Evolutionary conservation across 23 tunicate species (phyloP).

Genomic region (Phallusia fumigata): DNA sequence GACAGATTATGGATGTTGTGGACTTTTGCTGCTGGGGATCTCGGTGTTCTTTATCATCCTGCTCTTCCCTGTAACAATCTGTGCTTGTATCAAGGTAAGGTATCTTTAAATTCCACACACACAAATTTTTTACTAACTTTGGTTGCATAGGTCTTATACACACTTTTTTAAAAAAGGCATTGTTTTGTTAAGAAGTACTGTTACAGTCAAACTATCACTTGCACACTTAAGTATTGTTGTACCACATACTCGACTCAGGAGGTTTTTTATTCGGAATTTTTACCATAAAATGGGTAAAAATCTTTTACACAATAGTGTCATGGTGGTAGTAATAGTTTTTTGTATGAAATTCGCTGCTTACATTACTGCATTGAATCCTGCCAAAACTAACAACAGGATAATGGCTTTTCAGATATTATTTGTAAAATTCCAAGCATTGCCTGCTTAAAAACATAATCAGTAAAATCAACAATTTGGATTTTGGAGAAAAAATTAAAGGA

Average conservation of each 20-base stretch:
- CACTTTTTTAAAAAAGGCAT: no score
- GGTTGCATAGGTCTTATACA: no score
- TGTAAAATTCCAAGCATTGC: background rate
- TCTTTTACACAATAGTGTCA: no score
- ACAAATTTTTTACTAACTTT: no score
- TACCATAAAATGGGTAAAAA: no score
- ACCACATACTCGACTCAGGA: no score
- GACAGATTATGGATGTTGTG: constrained; percentile 84
- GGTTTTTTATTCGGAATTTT: no score
- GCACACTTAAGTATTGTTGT: background rate
- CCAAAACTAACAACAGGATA: background rate
- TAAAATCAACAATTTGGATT: background rate
- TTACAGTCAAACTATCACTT: background rate
- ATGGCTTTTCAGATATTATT: no score
- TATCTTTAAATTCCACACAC: no score
- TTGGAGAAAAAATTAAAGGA: no score
- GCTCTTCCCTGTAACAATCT: constrained; percentile 73
- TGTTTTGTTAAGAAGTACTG: background rate
- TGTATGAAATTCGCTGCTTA: background rate
- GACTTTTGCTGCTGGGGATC: constrained; percentile 45
- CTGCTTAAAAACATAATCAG: background rate
- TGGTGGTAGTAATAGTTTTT: no score
- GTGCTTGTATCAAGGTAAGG: constrained; percentile 76
- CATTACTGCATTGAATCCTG: background rate
- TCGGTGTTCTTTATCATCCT: constrained; percentile 60